Conservation (phyloP, 2,113 vertebrate species). For the Oreotrochilus melanogaster region DNA sequence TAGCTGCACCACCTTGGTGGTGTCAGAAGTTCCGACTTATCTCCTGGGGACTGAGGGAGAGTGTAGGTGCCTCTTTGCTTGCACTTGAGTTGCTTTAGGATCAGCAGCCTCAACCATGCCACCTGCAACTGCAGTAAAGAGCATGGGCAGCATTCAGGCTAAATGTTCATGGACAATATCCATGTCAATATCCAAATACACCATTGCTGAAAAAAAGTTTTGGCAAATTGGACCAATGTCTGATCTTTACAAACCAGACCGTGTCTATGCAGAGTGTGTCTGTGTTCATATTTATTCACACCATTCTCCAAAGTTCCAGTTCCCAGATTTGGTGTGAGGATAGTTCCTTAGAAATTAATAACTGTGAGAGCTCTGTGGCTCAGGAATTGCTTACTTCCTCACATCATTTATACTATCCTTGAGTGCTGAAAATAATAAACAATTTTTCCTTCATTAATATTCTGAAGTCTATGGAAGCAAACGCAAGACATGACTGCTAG, state of each 20-base stretch:
- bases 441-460: constrained; percentile 39
- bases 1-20: background rate
- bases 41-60: background rate
- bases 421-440: constrained; percentile 48
- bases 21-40: background rate
- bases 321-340: constrained; percentile 36
- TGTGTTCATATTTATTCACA: constrained; percentile 39
- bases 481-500: constrained; percentile 13
- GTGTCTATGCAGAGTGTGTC: background rate
- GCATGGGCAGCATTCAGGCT: background rate
- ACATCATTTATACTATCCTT: constrained; percentile 54
- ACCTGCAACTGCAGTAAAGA: background rate
- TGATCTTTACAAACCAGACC: constrained; percentile 18
- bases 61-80: background rate
- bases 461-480: background rate
- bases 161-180: background rate
- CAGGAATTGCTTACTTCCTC: constrained; percentile 62
- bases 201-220: background rate
- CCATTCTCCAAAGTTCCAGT: background rate
- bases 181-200: background rate
- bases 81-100: background rate
- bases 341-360: constrained; percentile 46
- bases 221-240: background rate
- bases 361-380: constrained; percentile 51
- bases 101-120: background rate